Evolutionary conservation across 2,888 invertebrate genomes (phyloP), one percentile per base, ranked within the genome.

Genomic region (Polyommatus icarus): DNA sequence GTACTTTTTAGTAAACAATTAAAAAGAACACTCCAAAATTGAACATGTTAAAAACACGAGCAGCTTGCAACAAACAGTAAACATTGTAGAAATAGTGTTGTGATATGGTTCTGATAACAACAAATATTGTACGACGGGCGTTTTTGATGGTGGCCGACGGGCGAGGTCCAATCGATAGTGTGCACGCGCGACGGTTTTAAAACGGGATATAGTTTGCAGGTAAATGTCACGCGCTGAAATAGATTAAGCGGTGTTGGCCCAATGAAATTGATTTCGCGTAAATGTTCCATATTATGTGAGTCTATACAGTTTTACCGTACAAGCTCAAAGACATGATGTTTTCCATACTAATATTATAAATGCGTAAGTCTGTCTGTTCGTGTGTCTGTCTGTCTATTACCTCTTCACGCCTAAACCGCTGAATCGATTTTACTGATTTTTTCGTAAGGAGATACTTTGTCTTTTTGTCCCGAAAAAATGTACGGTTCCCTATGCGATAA

Each of bases 101-200:
- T 24, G 12, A 61, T 61, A 24, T 12, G 24, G 61, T 24, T 24
- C 24, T 24, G 12, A 61, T 61, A 24, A 61, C 61, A 24, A 61
- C 61, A 61, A 61, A 61, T 61, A 61, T 61, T 61, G 61, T 61
- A 8, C 24, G 61, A 61, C 73, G 72, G 50, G 54, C 71, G 59
- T 71, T 61, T 61, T 78, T 76, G 67, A 67, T 67, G 29, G 67
- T 67, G 29, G 67, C 1, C 71, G 76, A 72, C 57, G 59, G 71
- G 78, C 76, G 78, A 76, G 77, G 76, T 46, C 54, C 50, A 78
- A 79, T 80, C 79, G 78, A 80, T 79, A 80, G 46, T 77, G 71
- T 75, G 32, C 76, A 78, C 76, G 78, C 76, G 78, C 71, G 57
- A 77, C 57, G 20, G 54, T 75, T 54, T 75, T 75, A 75, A 32